Percentiles rank a stretch among this genome's conserved stretches.
Conservation (phyloP, 1,140 invertebrate species). For the Magallana angulata region DNA sequence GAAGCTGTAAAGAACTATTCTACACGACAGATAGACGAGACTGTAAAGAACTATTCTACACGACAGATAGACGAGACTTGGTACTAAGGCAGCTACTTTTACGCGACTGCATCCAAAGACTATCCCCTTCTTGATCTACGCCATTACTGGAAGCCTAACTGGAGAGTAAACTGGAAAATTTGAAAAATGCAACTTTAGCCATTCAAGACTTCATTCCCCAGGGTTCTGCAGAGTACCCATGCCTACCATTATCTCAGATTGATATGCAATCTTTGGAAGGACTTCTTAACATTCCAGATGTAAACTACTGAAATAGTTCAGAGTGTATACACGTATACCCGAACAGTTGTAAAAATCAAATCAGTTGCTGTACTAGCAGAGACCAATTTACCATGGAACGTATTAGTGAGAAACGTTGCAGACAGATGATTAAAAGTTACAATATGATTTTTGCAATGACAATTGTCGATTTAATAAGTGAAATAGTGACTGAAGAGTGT, state of each 20-base stretch:
- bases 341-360: background rate
- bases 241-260: background rate
- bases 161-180: constrained; percentile 7
- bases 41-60: background rate
- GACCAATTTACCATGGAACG: background rate
- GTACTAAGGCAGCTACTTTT: background rate
- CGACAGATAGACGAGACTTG: background rate
- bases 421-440: background rate
- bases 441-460: no score
- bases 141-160: constrained; percentile 6
- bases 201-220: background rate
- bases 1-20: no score
- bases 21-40: no score
- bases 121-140: background rate
- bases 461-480: constrained; percentile 23
- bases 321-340: background rate
- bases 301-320: constrained; percentile 7
- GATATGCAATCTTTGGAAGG: background rate
- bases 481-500: constrained; percentile 8
- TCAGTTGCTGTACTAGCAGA: background rate
- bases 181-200: background rate
- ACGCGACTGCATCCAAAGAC: background rate
- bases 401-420: background rate
- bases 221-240: background rate
- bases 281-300: constrained; percentile 16